Conservation (phyloP, 2,888 invertebrate species). For the Caenorhabditis wallacei region DNA sequence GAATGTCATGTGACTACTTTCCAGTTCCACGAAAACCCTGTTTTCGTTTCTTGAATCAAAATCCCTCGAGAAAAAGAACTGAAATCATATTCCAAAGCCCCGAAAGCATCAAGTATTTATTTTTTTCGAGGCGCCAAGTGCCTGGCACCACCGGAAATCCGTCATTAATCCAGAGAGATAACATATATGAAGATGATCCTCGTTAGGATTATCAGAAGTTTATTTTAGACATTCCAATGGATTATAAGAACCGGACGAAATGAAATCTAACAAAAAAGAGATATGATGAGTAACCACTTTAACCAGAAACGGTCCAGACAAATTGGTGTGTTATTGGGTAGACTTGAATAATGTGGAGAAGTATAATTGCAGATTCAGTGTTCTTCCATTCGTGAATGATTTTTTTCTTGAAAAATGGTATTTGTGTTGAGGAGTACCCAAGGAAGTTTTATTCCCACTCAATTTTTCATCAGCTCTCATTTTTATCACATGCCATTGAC, state of each 20-base stretch:
- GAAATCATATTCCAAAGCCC: neutral
- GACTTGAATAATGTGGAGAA: neutral
- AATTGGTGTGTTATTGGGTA: neutral
- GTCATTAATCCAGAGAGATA: constrained; percentile 32
- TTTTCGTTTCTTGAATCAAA: neutral
- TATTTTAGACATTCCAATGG: constrained; percentile 21
- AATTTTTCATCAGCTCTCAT: too few relatives aligned
- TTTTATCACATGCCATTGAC: too few relatives aligned
- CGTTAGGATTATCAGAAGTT: constrained; percentile 1
- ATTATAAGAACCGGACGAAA: neutral
- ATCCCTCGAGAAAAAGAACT: constrained; percentile 2
- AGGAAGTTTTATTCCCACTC: neutral
- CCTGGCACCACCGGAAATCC: constrained; percentile 54
- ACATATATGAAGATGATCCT: constrained; percentile 2
- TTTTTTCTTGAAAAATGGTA: neutral
- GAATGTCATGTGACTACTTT: too few relatives aligned
- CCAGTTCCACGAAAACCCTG: neutral
- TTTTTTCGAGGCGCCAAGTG: neutral
- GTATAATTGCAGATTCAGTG: neutral
- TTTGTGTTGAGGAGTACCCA: neutral
- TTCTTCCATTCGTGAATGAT: neutral
- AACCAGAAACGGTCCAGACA: neutral
- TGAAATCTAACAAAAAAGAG: constrained; percentile 22
- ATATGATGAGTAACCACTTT: neutral
- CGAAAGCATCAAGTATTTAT: constrained; percentile 11